Evolutionary conservation across 2,888 invertebrate genomes (phyloP).

Genomic region (Acholoe squamosa): DNA sequence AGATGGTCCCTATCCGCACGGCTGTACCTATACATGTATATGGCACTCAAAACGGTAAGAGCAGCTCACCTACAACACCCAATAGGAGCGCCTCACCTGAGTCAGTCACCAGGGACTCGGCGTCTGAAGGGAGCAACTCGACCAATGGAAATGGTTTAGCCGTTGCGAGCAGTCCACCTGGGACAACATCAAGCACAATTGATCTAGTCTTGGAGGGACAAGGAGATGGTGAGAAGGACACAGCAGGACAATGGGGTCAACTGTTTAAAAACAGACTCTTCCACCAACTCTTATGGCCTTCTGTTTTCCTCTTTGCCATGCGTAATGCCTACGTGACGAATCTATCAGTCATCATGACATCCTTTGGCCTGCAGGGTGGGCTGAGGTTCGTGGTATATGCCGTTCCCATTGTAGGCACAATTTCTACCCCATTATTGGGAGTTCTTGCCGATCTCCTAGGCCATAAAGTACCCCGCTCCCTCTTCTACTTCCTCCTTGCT

Average conservation of each 20-base stretch:
- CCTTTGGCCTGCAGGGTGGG: neutral
- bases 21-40: slow-evolving; percentile 16
- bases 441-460: slow-evolving; percentile 1
- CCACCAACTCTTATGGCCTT: slow-evolving; percentile 50
- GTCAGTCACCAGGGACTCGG: neutral
- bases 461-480: slow-evolving; percentile 21
- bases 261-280: neutral
- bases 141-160: neutral
- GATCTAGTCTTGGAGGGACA: slow-evolving; percentile 42
- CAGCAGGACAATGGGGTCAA: neutral
- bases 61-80: neutral
- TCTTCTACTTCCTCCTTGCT: slow-evolving; percentile 1
- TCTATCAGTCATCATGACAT: neutral
- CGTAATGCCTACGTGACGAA: slow-evolving; percentile 51
- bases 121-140: neutral
- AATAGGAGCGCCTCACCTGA: neutral
- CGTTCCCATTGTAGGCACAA: neutral
- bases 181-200: neutral
- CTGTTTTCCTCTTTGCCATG: slow-evolving; percentile 41
- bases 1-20: slow-evolving; percentile 39
- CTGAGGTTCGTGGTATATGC: neutral
- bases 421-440: neutral
- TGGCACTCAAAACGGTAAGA: slow-evolving; percentile 21
- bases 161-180: neutral
- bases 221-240: neutral